Percentiles rank a stretch among this genome's conserved stretches.
Conservation (phyloP, 1,140 invertebrate species). For the Hirudo medicinalis region DNA sequence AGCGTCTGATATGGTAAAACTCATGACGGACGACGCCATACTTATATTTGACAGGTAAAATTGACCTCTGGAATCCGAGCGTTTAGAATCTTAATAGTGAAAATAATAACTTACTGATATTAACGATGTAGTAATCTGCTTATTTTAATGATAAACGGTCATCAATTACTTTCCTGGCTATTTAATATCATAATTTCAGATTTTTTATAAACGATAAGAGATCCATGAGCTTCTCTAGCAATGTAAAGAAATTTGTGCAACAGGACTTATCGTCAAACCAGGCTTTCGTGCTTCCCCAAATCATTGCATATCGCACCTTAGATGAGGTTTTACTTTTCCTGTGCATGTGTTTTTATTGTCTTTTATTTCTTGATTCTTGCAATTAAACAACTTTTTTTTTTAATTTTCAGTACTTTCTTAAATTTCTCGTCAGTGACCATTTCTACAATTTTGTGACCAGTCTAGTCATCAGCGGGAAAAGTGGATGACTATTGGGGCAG, state of each 20-base stretch:
- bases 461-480: constrained; percentile 7
- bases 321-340: constrained; percentile 1
- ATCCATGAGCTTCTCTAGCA: not conserved
- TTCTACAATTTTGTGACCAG: not conserved
- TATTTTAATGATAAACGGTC: not conserved
- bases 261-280: not conserved
- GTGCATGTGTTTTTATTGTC: not conserved
- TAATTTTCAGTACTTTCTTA: constrained; percentile 11
- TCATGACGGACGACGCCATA: constrained; percentile 1
- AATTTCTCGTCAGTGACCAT: constrained; percentile 6
- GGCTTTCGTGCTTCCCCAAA: not conserved
- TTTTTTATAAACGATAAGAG: not conserved
- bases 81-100: not conserved
- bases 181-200: not conserved
- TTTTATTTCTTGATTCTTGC: not conserved
- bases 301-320: not conserved
- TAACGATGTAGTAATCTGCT: not conserved
- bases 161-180: not conserved
- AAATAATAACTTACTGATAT: not conserved
- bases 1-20: not conserved
- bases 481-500: not conserved
- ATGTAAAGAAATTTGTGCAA: not conserved
- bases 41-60: not conserved
- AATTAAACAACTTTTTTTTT: not conserved
- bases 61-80: not conserved